Evolutionary conservation across 2,113 vertebrate genomes (phyloP).

Genomic region (Psittacula cyanocephala): DNA sequence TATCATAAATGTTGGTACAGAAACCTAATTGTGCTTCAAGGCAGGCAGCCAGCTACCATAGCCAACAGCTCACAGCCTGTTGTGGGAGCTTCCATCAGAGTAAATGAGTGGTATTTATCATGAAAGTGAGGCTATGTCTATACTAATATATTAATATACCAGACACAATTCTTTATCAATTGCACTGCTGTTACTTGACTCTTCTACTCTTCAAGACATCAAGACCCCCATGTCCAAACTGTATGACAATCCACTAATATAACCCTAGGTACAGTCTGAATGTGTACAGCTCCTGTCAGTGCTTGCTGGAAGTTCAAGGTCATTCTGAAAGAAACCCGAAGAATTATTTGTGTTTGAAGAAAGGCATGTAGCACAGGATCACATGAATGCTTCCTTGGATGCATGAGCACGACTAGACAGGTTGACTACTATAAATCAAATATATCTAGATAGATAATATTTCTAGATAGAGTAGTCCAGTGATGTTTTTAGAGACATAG

Average conservation of each 20-base stretch:
- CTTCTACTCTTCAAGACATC: background rate
- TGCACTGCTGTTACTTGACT: background rate
- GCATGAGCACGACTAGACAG: background rate
- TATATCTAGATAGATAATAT: background rate
- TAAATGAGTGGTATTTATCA: slow-evolving; percentile 30
- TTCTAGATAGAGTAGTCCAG: background rate
- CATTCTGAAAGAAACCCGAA: background rate
- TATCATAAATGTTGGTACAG: background rate
- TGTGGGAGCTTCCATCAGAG: background rate
- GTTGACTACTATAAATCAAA: background rate
- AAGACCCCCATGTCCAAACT: background rate
- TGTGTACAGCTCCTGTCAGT: background rate
- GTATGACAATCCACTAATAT: background rate
- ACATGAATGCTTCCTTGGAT: background rate
- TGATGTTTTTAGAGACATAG: background rate
- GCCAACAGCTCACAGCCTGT: background rate
- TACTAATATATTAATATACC: slow-evolving; percentile 9
- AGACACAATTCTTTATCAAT: background rate
- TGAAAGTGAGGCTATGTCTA: background rate
- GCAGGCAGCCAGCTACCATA: background rate
- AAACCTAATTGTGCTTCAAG: slow-evolving; percentile 2
- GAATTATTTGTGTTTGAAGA: background rate
- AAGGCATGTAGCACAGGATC: background rate
- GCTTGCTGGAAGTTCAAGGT: background rate
- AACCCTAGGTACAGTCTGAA: background rate